Evolutionary conservation across 2,113 vertebrate genomes (phyloP).

Genomic region (Aspidoscelis tigris): DNA sequence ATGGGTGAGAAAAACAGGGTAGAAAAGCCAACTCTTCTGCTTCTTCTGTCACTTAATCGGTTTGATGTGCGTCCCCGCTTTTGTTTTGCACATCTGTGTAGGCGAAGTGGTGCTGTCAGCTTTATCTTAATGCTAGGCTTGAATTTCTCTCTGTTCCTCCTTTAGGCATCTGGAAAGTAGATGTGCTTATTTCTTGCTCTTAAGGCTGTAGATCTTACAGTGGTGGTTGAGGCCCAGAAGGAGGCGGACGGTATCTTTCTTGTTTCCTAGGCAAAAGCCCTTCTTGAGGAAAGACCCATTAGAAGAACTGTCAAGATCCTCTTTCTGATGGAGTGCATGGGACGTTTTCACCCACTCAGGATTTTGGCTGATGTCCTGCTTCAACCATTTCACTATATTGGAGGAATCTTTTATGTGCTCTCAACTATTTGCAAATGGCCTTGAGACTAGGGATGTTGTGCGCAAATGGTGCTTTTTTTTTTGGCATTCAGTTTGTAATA

Average conservation of each 20-base stretch:
- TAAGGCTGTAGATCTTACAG: background rate
- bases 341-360: no score
- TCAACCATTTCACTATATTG: no score
- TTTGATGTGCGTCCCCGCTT: background rate
- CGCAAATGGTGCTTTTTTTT: no score
- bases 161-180: background rate
- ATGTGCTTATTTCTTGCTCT: background rate
- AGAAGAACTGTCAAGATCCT: background rate
- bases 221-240: background rate
- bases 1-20: no score
- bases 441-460: no score
- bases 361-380: no score
- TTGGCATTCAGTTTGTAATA: no score
- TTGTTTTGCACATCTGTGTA: background rate
- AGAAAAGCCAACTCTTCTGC: background rate
- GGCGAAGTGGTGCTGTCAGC: background rate
- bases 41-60: no score
- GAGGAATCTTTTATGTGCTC: no score
- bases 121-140: background rate
- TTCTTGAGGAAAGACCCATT: background rate
- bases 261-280: background rate
- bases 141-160: no score
- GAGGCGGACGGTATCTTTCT: background rate
- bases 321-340: no score
- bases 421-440: no score